Evolutionary conservation across 2,113 vertebrate genomes (phyloP), one percentile per base, ranked within the genome.

Genomic region (Fregetta grallaria): DNA sequence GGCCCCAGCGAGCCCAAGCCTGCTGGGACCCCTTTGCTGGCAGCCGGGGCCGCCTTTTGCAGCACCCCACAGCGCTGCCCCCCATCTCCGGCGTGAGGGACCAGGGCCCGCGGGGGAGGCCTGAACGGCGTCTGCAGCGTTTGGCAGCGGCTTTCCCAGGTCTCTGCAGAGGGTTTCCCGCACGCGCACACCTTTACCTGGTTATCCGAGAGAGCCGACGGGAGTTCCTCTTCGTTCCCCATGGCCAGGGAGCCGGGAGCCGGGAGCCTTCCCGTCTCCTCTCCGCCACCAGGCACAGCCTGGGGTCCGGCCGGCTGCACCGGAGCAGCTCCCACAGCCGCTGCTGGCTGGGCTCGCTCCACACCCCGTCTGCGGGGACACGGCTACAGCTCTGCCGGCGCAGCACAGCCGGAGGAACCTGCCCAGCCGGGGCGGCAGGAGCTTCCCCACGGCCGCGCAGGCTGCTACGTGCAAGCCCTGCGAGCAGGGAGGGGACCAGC

Each of bases 221-320:
- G 88, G 11, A 2, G 76, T 0, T 86, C 67, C 85, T 23, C 58
- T 0, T 44, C 13, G 0, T 0, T 0, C 8, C 15, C 81, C 95
- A 92, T 95, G 62, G 62, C 42, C 3, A 1, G 13, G 56, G 7
- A 14, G 34, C 52, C 3, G 12, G 10, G 4, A 42, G 34, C 44
- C 4, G 2, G 27, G 49, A 18, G 38, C 56, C 20, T 8, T 16
- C 79, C 42, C 4, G 9, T 30, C 12, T 9, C 19, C 27, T 3
- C 59, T 25, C 44, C 12, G 23, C 18, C 58, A 8, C 29, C 0
- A 9, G 34, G 16, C 42, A 8, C 45, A 17, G 47, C 11, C n/a
- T 3, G 44, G 73, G 47, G 8, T 9, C 21, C 2, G 15, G 23
- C 19, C 3, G 11, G 52, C 11, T 10, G 44, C 42, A 36, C 70